A percentile compares a stretch with the other conserved stretches of the same genome.
Conservation (phyloP, 2,797 vertebrate species). For the Epinephelus malabaricus region DNA sequence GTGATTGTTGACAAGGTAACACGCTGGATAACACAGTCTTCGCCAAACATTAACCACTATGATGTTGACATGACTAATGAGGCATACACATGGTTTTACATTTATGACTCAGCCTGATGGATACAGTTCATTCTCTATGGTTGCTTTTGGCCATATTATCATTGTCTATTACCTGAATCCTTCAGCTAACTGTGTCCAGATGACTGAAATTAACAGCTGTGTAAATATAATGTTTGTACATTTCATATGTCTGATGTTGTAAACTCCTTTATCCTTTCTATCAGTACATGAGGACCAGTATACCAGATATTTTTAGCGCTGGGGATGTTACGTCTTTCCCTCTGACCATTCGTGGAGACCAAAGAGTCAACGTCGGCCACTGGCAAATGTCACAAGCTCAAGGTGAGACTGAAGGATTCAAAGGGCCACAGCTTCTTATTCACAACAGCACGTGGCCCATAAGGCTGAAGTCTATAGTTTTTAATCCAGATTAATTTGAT, state of each 20-base stretch:
- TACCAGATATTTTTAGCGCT: slow-evolving; percentile 87
- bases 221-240: not conserved
- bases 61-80: slow-evolving; percentile 4
- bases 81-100: not conserved
- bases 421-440: not conserved
- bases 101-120: not conserved
- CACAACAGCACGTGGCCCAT: too few species aligned
- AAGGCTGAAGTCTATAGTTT: too few species aligned
- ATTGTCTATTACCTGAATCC: not conserved
- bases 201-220: not conserved
- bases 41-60: not conserved
- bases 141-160: not conserved
- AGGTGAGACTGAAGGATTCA: slow-evolving; percentile 75
- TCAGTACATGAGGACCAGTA: slow-evolving; percentile 91
- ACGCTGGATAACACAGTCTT: not conserved
- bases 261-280: slow-evolving; percentile 10
- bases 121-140: not conserved
- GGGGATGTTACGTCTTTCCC: slow-evolving; percentile 92
- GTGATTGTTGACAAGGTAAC: slow-evolving; percentile 91
- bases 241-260: not conserved
- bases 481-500: not conserved
- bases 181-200: not conserved
- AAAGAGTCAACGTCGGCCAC: slow-evolving; percentile 86
- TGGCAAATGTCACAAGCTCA: slow-evolving; percentile 93
- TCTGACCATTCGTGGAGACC: slow-evolving; percentile 80